Percentiles rank a stretch among this genome's conserved stretches.
Evolutionary conservation across 1,140 invertebrate species (phyloP).

Genomic region (Drosophila triauraria): DNA sequence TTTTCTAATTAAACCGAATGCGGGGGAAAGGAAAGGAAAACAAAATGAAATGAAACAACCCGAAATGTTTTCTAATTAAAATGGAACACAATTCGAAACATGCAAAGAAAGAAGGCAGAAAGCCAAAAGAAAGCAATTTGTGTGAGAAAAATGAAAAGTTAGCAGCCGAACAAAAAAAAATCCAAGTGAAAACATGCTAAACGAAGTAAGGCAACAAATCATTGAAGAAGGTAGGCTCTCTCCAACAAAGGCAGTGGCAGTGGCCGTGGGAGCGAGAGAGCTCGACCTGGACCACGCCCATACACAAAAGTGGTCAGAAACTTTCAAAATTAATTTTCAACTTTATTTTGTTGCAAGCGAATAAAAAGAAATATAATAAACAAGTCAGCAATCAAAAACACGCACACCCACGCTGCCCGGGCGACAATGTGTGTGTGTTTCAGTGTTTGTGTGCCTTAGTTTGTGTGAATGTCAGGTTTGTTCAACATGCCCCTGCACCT

Average conservation of each 20-base stretch:
- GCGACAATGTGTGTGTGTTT: slow-evolving; percentile 45
- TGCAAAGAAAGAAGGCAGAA: slow-evolving; percentile 35
- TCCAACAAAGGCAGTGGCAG: slow-evolving; percentile 6
- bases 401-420: slow-evolving; percentile 32
- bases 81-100: slow-evolving; percentile 55
- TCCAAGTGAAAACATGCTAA: slow-evolving; percentile 48
- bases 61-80: slow-evolving; percentile 75
- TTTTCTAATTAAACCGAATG: slow-evolving; percentile 57
- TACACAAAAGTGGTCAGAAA: slow-evolving; percentile 60
- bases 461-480: slow-evolving; percentile 29
- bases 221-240: slow-evolving; percentile 51
- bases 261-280: background rate
- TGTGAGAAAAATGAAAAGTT: slow-evolving; percentile 54
- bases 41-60: slow-evolving; percentile 40
- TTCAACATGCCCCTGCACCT: background rate
- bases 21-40: slow-evolving; percentile 21
- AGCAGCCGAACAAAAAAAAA: slow-evolving; percentile 34
- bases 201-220: slow-evolving; percentile 59
- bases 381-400: slow-evolving; percentile 78
- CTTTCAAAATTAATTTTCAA: slow-evolving; percentile 81
- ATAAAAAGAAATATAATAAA: slow-evolving; percentile 65
- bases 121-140: slow-evolving; percentile 48
- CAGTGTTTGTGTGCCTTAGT: slow-evolving; percentile 6
- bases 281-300: slow-evolving; percentile 16
- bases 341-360: slow-evolving; percentile 59